Evolutionary conservation across 2,113 vertebrate genomes (phyloP), one percentile per base, ranked within the genome.

Genomic region (Myotis brandtii): DNA sequence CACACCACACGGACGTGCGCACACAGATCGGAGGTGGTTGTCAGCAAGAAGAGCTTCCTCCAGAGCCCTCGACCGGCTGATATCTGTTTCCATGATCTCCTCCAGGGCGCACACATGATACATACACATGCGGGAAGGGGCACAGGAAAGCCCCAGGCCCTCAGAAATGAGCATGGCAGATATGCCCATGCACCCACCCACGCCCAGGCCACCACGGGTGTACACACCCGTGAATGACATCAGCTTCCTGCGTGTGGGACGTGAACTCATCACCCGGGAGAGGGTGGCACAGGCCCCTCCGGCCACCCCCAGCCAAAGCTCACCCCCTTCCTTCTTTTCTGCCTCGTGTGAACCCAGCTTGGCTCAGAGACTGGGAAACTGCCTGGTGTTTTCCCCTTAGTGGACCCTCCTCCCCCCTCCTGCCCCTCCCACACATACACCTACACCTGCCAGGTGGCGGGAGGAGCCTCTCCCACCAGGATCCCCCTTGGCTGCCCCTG

Each of bases 171-270:
- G 54, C 92, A 86, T 34, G 70, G 94, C 77, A 86, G 91, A 72
- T 34, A 11, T 4, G 27, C 67, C 27, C n/a, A 5, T 2, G 52
- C 69, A 32, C 89, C 48, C 91, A 84, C 96, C 81, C 87, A 76
- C 21, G 20, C 87, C 80, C 48, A 7, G 69, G 80, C 81, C 77
- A 40, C 73, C 37, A 2, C 17, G 56, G 73, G 84, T 37, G 83
- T 72, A 46, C 34, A 32, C 75, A 9, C 5, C 0, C 9, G 3
- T 46, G 76, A 81, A 9, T 64, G 40, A 18, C 88, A 32, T 82
- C 89, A 96, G 85, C 95, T 95, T 96, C 96, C 88, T 81, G 66
- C 0, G 1, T 10, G 90, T 52, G 67, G 96, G 80, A 80, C 5
- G 23, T 54, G 54, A 92, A 82, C 13, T 62, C 30, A 2, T 83